Evolutionary conservation across 2,113 vertebrate species (phyloP), one percentile per base, ranked within the genome.

Genomic region (Notothenia rossii): DNA sequence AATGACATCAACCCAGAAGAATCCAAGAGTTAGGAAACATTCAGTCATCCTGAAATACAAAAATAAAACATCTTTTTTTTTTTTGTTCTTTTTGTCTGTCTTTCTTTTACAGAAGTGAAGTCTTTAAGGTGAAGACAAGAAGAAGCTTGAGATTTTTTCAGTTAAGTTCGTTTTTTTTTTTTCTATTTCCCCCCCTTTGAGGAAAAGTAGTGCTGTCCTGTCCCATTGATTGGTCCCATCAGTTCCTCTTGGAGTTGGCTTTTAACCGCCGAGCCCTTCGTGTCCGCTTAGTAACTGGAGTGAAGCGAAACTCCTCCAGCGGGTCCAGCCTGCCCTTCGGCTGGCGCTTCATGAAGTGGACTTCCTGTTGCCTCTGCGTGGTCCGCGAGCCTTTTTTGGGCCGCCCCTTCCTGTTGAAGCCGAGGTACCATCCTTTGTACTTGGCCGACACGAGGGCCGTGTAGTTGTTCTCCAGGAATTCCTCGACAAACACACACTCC

Each of bases 381-480:
- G 95, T 96, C 83, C 87, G 92, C 1, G 94, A 94, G 65, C 95
- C 95, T 82, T 94, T 95, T 75, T 95, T 95, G 65, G 95, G 95
- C 82, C 90, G 86, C 2, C 95, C 95, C 79, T 94, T 94, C 71
- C 95, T 88, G 89, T 95, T 96, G 91, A 96, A 96, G 71, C 95
- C 95, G 6, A 96, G 94, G 92, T 96, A 96, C 95, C 95, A 96
- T 71, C 94, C 95, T 90, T 94, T 94, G 92, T 95, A 96, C 89
- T 94, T 94, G 82, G 95, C 95, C 2, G 95, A 96, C 78, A 95
- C 93, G 0, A 96, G 92, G 0, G 95, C 95, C 0, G 95, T 96
- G 92, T 96, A 96, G 94, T 96, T 96, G 90, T 96, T 96, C 84
- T 96, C 95, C 89, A 96, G 86, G 87, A 96, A 95, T 88, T 96